Evolutionary conservation across 2,797 vertebrate genomes (phyloP).

Genomic region (Passerculus sandwichensis): DNA sequence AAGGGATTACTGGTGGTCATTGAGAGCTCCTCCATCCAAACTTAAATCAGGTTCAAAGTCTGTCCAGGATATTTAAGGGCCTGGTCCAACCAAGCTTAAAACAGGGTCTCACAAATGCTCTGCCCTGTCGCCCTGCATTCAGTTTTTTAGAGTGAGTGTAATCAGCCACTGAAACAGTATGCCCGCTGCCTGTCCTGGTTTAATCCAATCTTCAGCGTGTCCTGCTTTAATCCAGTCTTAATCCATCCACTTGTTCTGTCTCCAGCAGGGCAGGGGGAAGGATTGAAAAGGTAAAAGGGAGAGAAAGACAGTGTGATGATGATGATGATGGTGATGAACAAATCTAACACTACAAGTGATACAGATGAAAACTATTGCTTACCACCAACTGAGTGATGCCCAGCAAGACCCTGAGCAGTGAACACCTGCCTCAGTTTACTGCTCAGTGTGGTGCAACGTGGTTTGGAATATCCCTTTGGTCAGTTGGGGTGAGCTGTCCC

Average conservation of each 20-base stretch:
- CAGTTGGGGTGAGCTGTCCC: not conserved
- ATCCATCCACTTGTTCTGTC: accelerated
- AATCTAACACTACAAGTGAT: not conserved
- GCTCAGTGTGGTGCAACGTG: not conserved
- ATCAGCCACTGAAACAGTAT: not conserved
- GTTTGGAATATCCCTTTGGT: not conserved
- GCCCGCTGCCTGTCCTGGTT: not conserved
- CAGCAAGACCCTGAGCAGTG: not conserved
- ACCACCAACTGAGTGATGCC: not conserved
- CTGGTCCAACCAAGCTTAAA: not conserved
- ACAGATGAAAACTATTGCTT: not conserved
- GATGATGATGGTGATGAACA: not conserved
- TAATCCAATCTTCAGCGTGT: not conserved
- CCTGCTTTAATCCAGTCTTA: not conserved
- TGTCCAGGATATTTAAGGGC: not conserved
- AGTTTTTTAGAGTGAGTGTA: not conserved
- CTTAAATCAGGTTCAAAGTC: not conserved
- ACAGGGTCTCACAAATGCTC: not conserved
- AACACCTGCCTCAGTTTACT: not conserved
- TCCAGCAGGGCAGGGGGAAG: not conserved
- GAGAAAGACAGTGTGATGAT: not conserved
- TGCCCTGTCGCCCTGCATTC: not conserved
- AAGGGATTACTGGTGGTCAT: not conserved
- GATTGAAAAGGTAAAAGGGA: not conserved
- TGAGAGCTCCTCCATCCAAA: not conserved